A percentile compares a stretch with the other conserved stretches of the same genome.
Evolutionary conservation across 1,140 invertebrate species (phyloP).

Genomic region (Atopsyche davidsoni): DNA sequence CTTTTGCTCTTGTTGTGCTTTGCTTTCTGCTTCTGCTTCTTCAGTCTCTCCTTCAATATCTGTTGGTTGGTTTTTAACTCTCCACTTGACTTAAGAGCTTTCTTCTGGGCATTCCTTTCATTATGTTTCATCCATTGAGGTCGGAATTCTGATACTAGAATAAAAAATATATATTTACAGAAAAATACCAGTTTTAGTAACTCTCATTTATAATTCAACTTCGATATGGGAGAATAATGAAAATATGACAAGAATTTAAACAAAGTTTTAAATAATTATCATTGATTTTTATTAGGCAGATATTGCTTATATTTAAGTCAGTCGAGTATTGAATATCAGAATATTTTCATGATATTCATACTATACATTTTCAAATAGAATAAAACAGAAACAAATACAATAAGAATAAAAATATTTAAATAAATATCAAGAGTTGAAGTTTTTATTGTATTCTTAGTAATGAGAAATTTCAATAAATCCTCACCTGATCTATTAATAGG

Average conservation of each 20-base stretch:
- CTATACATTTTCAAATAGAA: slow-evolving; percentile 12
- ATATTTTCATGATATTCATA: slow-evolving; percentile 1
- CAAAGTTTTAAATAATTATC: slow-evolving; percentile 1
- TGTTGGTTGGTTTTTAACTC: slow-evolving; percentile 45
- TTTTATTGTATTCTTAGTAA: no score
- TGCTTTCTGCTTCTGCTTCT: slow-evolving; percentile 44
- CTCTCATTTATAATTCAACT: neutral
- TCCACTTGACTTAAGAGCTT: slow-evolving; percentile 34
- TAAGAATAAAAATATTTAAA: no score
- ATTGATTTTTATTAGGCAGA: no score
- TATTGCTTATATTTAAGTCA: no score
- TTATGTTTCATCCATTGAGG: slow-evolving; percentile 48
- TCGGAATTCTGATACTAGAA: slow-evolving; percentile 44
- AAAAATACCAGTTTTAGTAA: neutral
- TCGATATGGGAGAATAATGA: no score
- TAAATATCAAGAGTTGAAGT: no score
- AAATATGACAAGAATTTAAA: no score
- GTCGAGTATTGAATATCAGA: no score
- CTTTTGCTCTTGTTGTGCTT: slow-evolving; percentile 32
- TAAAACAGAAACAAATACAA: no score
- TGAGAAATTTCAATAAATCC: no score
- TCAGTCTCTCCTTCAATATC: slow-evolving; percentile 45
- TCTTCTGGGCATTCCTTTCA: slow-evolving; percentile 41
- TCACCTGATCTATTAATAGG: slow-evolving; percentile 25
- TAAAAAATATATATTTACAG: slow-evolving; percentile 5